Evolutionary conservation across 1,140 invertebrate genomes (phyloP), one percentile per base, ranked within the genome.

Genomic region (Drosophila subpulchrella): DNA sequence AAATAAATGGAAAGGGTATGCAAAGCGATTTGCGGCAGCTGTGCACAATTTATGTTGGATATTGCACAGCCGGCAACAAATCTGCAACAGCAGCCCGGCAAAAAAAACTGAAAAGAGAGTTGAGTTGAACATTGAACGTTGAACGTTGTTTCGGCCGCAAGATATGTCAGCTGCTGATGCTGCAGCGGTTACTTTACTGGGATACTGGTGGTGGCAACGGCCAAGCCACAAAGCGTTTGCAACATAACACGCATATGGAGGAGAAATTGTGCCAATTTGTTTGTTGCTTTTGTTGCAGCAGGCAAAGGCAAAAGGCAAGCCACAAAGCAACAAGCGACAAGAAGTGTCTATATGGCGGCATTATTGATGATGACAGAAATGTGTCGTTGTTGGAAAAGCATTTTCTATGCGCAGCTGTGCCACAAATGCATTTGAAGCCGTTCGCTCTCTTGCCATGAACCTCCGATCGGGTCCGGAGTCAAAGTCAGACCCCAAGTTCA

Each of bases 281-380:
- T 88, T 84, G 84, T 55, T 36, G 58, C 68, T 58, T 71, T 71
- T 72, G 65, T 71, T 70, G 67, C 63, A 36, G 71, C 50, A 59
- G 57, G 60, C 84, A 66, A 88, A 82, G 78, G 66, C 70, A 72
- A 70, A 70, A 88, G 75, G 83, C 60, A 54, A 60, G 51, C 71
- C 59, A 56, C 70, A 75, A 75, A 74, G 59, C 60, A 48, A 39
- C 47, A 81, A 59, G 57, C 54, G 60, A 48, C 66, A 59, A 75
- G 67, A 77, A 84, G 68, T 73, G 71, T 62, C 75, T 73, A 71
- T 67, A 81, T 76, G 84, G 80, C 83, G 83, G 84, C 84, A 88
- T 86, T 86, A 86, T 86, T 86, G 83, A 86, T 88, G 83, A 80
- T 88, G 83, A 89, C 84, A 88, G 84, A 89, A 88, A 88, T 83